Base-by-base conservation (phyloP, 2,888 invertebrate genomes). In the Athetis lepigone region DNA sequence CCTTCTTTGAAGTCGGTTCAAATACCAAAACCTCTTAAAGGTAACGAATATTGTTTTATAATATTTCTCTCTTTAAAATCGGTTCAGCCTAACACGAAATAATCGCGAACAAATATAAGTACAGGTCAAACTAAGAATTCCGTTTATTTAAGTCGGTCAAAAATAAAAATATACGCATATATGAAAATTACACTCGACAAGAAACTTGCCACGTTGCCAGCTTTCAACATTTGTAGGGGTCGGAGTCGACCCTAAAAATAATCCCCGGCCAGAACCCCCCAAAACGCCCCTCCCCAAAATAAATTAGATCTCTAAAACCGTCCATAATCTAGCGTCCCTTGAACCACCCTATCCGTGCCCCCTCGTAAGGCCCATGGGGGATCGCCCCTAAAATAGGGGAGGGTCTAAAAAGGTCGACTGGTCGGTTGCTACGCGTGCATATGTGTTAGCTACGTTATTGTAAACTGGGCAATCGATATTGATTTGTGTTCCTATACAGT, bases 301-400 rank as follows among this genome's bases (percentile, higher is more conserved):
- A 91, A 91, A 92, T 92, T 90, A 87, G 87, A 91, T 89, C 88
- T 85, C 84, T 83, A 84, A 85, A 85, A 86, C 85, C 86, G 86
- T 84, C 81, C 82, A 78, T 77, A 81, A 81, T 80, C 80, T 81
- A 84, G 80, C 79, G 78, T 81, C 84, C 83, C 80, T 79, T 75
- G 81, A 70, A 71, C 79, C 80, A 71, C 85, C 88, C 88, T 85
- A 83, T 79, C 73, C 74, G 70, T 80, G 79, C 82, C 88, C 87
- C 85, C 84, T 84, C 82, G 81, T 70, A 79, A 83, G 82, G 84
- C 87, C 91, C 90, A 89, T 88, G 89, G 90, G 88, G 91, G 90
- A 88, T 86, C 88, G 84, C 87, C 78, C 87, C 86, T 88, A 86
- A 84, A 81, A 80, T 77, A 88, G 85, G 88, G 90, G 88, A 88